Percentiles rank a stretch among this genome's conserved stretches.
Conservation (phyloP, 2,113 vertebrate genomes). For the Bos taurus region ARS-UCD2.0 NC_037333.1:84155001-84155500, state of each 20-base stretch:
- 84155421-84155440: neutral
- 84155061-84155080: neutral
- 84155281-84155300: neutral
- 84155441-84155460: neutral
- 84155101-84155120: neutral
- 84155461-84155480: neutral
- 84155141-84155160: neutral
- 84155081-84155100: neutral
- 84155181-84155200: neutral
- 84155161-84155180: neutral
- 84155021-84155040: neutral
- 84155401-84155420: neutral
- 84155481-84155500: neutral
- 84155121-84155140: neutral
- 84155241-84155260: neutral
- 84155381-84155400: neutral
- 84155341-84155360: neutral
- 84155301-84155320: neutral
- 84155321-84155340: neutral
- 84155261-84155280: neutral
- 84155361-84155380: neutral
- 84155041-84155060: neutral
- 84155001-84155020: neutral
- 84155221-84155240: neutral
- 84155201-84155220: neutral